phyloP scores from a whole-genome alignment of 35 echinoderm and acorn worm genomes.

The Holothuria glaberrima region DNA sequence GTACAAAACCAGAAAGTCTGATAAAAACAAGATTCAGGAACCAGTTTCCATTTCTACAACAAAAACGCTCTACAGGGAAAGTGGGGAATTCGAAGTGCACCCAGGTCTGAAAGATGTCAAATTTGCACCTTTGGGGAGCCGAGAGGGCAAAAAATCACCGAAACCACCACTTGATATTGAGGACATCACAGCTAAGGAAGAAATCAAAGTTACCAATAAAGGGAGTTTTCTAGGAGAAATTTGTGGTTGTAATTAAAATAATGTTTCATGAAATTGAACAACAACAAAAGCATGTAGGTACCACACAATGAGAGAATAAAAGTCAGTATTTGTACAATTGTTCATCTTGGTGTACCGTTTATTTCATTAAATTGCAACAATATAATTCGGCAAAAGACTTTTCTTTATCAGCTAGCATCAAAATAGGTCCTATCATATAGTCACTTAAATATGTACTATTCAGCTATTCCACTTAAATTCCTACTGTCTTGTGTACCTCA shows the following conservation, averaged over 20 bases:
- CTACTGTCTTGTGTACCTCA: no score
- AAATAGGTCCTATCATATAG: not conserved
- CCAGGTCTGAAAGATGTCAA: not conserved
- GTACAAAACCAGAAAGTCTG: not conserved
- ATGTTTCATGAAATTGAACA: not conserved
- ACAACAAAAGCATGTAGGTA: no score
- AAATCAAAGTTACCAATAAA: constrained; percentile 3
- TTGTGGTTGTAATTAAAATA: constrained; percentile 33
- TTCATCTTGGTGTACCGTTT: constrained; percentile 26
- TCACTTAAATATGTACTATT: no score
- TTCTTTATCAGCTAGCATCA: no score
- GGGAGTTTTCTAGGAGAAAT: constrained; percentile 42
- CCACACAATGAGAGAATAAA: constrained; percentile 1
- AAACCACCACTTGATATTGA: not conserved
- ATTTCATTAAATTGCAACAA: constrained; percentile 28
- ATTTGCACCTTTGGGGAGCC: not conserved
- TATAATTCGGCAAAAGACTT: not conserved
- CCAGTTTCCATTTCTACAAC: not conserved
- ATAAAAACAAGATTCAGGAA: not conserved
- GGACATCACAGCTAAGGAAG: not conserved
- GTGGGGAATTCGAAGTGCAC: not conserved
- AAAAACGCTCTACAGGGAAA: not conserved
- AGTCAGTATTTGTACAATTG: not conserved
- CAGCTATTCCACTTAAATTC: no score
- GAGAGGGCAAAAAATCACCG: not conserved